Percentiles rank a stretch among this genome's conserved stretches.
Evolutionary conservation across 2,888 invertebrate genomes (phyloP).

Genomic region (Callyntrura sp.): DNA sequence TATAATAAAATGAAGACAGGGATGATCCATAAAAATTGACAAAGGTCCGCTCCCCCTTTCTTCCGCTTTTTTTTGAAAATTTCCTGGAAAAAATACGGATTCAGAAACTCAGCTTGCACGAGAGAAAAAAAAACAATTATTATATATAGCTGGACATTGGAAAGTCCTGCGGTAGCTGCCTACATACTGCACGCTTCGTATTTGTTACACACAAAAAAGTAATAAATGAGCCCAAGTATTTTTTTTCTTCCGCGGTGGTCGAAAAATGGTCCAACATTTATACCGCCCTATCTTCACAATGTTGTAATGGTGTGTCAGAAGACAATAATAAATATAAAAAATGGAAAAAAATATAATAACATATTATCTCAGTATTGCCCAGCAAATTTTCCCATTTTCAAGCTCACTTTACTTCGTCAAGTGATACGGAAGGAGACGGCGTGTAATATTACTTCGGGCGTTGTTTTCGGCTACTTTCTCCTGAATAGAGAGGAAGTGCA

Average conservation of each 20-base stretch:
- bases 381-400: neutral
- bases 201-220: no score
- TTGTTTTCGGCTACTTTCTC: neutral
- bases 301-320: neutral
- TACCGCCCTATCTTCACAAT: no score
- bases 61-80: neutral
- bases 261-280: no score
- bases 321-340: constrained; percentile 21
- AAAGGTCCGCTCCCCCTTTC: neutral
- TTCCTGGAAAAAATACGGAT: neutral
- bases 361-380: neutral
- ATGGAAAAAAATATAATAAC: neutral
- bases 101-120: no score
- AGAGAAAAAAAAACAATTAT: neutral
- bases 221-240: no score
- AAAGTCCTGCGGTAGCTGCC: no score
- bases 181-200: no score
- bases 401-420: no score
- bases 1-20: no score
- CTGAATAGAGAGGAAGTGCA: neutral
- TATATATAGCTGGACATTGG: no score
- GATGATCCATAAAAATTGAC: constrained; percentile 38
- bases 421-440: no score
- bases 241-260: no score
- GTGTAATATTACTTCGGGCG: neutral